phyloP scores from a whole-genome alignment of 2,797 vertebrate species.

The Anguilla obscura region DNA sequence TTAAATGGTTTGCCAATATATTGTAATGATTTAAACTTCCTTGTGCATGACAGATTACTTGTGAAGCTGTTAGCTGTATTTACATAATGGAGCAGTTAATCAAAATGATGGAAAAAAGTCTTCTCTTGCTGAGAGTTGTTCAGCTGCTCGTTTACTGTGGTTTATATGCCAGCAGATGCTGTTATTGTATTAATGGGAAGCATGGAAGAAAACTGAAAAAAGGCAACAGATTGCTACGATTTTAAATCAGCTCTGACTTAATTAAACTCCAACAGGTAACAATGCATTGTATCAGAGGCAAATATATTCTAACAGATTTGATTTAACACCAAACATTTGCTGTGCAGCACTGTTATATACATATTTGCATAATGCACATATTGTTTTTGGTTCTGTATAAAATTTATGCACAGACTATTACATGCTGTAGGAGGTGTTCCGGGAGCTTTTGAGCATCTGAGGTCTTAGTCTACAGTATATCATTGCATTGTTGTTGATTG shows the following conservation, averaged over 20 bases:
- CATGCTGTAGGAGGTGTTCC: background rate
- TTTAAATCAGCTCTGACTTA: background rate
- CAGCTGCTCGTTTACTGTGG: constrained; percentile 8
- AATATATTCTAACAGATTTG: background rate
- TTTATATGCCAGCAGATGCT: background rate
- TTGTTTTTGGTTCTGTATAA: background rate
- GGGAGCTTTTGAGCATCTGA: background rate
- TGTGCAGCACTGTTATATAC: background rate
- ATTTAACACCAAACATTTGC: background rate
- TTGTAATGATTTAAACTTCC: constrained; percentile 62
- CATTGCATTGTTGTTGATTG: background rate
- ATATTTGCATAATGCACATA: background rate
- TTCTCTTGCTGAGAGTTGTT: constrained; percentile 47
- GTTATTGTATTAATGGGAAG: background rate
- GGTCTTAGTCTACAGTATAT: background rate
- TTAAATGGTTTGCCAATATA: constrained; percentile 59
- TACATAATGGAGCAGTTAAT: constrained; percentile 65
- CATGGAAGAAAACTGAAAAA: background rate
- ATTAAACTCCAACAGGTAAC: background rate
- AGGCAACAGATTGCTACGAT: background rate
- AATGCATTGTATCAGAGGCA: background rate
- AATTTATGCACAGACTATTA: background rate
- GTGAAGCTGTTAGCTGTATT: constrained; percentile 52
- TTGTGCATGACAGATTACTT: constrained; percentile 55
- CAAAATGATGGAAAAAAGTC: constrained; percentile 54